A percentile compares a stretch with the other conserved stretches of the same genome.
These are phyloP conservation scores for Aegithalos caudatus DNA, from an alignment of 2,113 vertebrate species.

Conservation along the genomic window DNA sequence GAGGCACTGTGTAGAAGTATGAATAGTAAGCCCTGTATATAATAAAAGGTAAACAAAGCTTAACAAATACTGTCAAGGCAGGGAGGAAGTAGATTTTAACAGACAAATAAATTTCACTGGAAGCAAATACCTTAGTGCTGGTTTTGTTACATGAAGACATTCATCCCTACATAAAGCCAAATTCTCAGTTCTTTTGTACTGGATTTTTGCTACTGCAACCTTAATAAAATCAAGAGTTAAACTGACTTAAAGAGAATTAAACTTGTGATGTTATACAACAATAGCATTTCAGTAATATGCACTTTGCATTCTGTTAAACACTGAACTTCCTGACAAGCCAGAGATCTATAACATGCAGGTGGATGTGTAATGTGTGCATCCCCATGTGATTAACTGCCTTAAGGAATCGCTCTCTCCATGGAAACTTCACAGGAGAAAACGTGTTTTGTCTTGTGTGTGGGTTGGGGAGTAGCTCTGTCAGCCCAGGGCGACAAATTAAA, in stretches of 20 bases:
- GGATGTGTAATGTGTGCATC: not conserved
- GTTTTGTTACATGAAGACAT: not conserved
- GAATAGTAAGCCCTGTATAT: not conserved
- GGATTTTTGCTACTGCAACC: not conserved
- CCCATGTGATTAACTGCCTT: not conserved
- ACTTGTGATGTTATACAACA: not conserved
- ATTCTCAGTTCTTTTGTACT: not conserved
- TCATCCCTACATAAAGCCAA: not conserved
- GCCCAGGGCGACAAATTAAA: conserved; percentile 25
- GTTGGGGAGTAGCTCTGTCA: conserved; percentile 1
- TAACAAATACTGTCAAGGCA: not conserved
- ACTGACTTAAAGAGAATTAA: not conserved
- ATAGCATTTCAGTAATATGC: not conserved
- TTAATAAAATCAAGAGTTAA: not conserved
- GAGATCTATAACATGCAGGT: not conserved
- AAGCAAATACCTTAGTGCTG: not conserved
- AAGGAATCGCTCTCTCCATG: conserved; percentile 2
- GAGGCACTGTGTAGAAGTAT: not conserved
- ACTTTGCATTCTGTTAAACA: not conserved
- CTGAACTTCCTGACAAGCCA: not conserved
- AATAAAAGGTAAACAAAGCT: not conserved
- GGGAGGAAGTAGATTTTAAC: not conserved
- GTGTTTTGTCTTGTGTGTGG: not conserved
- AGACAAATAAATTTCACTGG: not conserved
- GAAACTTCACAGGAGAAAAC: conserved; percentile 16